Evolutionary conservation across 2,888 invertebrate genomes (phyloP).

Genomic region (Empis stercorea): DNA sequence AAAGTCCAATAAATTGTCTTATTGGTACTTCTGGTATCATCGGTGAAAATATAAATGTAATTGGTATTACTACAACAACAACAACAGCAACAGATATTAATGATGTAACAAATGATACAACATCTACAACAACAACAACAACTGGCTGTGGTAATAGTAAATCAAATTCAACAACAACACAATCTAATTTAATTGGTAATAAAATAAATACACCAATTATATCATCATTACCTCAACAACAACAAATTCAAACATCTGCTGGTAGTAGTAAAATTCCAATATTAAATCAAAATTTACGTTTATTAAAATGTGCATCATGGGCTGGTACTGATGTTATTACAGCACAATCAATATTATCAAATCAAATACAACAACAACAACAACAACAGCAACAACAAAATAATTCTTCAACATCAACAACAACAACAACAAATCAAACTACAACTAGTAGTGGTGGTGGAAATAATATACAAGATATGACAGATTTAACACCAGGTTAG

Average conservation of each 20-base stretch:
- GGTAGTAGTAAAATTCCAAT: constrained; percentile 52
- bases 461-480: constrained; percentile 25
- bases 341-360: constrained; percentile 17
- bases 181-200: neutral
- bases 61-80: constrained; percentile 9
- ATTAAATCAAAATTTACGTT: constrained; percentile 40
- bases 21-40: too few species aligned
- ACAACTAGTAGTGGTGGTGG: constrained; percentile 20
- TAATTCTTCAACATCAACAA: constrained; percentile 25
- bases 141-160: constrained; percentile 2
- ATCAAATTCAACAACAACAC: constrained; percentile 1
- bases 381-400: constrained; percentile 28
- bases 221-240: constrained; percentile 10
- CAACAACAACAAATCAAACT: constrained; percentile 26
- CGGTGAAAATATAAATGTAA: neutral
- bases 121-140: constrained; percentile 12
- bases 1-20: too few species aligned
- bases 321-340: constrained; percentile 40
- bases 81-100: constrained; percentile 9
- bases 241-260: constrained; percentile 5
- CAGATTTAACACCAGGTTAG: constrained; percentile 46
- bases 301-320: constrained; percentile 62
- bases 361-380: constrained; percentile 27
- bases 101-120: constrained; percentile 9
- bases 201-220: neutral